phyloP scores from a whole-genome alignment of 2,888 invertebrate genomes.

The Nephrotoma flavescens region DNA sequence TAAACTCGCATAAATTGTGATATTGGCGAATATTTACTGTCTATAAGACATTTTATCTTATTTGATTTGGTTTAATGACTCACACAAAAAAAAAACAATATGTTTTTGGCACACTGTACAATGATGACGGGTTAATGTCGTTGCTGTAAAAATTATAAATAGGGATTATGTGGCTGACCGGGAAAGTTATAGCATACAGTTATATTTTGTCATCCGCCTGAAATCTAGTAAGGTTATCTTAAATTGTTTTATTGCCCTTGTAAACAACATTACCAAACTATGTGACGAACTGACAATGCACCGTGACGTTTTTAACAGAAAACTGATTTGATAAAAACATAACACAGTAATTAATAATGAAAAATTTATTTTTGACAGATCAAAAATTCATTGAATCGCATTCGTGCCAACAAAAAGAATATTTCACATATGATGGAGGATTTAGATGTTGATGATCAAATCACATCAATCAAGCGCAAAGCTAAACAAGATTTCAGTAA shows the following conservation, averaged over 20 bases:
- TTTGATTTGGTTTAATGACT: neutral
- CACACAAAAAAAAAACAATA: neutral
- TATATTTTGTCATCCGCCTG: neutral
- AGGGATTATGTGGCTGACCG: neutral
- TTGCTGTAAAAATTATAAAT: neutral
- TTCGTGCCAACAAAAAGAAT: conserved; percentile 38
- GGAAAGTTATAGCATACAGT: neutral
- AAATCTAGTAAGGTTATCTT: neutral
- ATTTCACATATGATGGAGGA: conserved; percentile 10
- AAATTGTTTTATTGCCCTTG: neutral
- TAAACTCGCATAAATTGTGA: neutral
- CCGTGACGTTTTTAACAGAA: neutral
- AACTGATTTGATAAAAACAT: neutral
- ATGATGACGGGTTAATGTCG: neutral
- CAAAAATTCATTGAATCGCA: conserved; percentile 41
- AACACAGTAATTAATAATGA: neutral
- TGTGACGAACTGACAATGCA: neutral
- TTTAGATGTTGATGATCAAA: conserved; percentile 44
- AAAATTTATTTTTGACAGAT: conserved; percentile 28
- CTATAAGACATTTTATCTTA: neutral
- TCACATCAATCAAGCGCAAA: conserved; percentile 40
- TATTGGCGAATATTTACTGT: neutral
- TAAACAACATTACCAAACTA: no score
- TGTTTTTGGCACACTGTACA: neutral
- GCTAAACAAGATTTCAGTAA: conserved; percentile 31